phyloP scores from a whole-genome alignment of 2,113 vertebrate genomes.

The Smithornis capensis region DNA sequence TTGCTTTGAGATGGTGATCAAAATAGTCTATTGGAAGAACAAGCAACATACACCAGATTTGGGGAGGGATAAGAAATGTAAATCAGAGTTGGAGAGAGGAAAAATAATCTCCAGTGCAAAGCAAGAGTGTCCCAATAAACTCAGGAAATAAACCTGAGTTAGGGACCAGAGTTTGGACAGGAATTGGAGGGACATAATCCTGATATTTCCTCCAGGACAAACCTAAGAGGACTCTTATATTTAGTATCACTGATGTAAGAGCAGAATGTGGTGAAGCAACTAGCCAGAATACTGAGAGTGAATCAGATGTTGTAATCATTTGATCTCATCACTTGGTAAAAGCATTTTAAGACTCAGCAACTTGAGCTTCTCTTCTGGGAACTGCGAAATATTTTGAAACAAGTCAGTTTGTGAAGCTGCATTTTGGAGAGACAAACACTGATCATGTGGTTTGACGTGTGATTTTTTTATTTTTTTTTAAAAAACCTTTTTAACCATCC shows the following conservation, averaged over 20 bases:
- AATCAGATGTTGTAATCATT: neutral
- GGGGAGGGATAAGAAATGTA: neutral
- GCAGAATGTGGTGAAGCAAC: neutral
- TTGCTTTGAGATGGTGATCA: neutral
- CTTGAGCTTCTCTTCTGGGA: neutral
- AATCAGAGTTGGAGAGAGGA: neutral
- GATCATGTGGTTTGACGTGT: neutral
- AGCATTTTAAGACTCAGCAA: neutral
- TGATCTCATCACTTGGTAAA: neutral
- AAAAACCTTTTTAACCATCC: neutral
- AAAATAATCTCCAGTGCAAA: neutral
- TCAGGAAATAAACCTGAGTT: neutral
- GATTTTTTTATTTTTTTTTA: neutral
- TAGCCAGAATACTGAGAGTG: neutral
- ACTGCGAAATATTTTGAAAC: neutral
- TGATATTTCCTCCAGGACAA: neutral
- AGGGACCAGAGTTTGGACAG: neutral
- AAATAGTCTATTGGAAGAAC: neutral
- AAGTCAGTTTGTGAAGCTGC: neutral
- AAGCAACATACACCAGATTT: neutral
- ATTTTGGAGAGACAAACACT: neutral
- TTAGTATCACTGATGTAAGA: neutral
- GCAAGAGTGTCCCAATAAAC: neutral
- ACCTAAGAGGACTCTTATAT: neutral
- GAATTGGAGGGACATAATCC: neutral